Evolutionary conservation across 1,140 invertebrate species (phyloP), one percentile per base, ranked within the genome.

Genomic region (Neodiprion virginianus): DNA sequence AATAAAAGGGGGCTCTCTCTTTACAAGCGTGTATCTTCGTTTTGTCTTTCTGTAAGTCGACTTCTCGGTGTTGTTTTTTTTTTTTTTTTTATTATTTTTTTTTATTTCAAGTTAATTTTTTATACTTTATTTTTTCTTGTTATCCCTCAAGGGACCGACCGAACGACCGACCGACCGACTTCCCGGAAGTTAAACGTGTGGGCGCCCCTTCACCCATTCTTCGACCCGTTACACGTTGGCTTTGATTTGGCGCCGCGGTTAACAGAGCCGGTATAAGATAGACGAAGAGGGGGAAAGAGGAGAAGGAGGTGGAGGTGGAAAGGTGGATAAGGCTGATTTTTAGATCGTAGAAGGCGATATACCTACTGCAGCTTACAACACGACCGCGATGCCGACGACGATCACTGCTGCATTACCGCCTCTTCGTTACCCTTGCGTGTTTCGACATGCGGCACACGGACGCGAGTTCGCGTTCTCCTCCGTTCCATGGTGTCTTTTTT

Each of bases 401-500:
- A 40, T 40, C 28, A 5, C 28, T 40, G 28, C 28, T 40, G 28
- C 28, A 40, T 5, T 40, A 40, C 28, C 28, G 28, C 28, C 28
- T 40, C 28, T 40, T 40, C 28, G 28, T 40, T 40, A 40, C 28
- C 28, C 28, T 40, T 65, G 61, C 17, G 17, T 14, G 17, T 17
- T 17, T 17, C 17, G 61, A 65, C 61, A 65, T 17, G 12, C 61
- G 7, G 61, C 17, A 65, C 61, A 14, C 61, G 28, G 61, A 40
- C 28, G 12, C 61, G 48, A 48, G 50, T 71, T 50, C 48, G 67
- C 68, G 12, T n/a, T 50, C 68, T 28, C 74, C 17, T 73, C 50
- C 48, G 48, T 40, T 40, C 72, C 40, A 69, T 75, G 72, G 67
- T 47, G 66, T 74, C 76, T 21, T 74, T 72, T 69, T 76, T 66